These are phyloP conservation scores for Anguilla rostrata DNA, from an alignment of 2,113 vertebrate species.

Conservation along the genomic window DNA sequence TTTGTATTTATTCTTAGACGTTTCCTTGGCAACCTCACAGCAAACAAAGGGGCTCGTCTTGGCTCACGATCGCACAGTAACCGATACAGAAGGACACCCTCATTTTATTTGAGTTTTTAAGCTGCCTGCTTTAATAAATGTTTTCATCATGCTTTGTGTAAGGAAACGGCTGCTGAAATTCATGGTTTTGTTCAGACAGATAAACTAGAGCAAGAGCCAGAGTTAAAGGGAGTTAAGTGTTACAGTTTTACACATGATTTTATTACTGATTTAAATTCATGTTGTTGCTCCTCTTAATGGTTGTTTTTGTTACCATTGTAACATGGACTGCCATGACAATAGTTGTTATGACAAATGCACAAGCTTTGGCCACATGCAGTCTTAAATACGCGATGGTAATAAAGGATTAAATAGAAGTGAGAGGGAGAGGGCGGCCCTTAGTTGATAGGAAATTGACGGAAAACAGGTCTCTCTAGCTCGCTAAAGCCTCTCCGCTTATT, in stretches of 20 bases:
- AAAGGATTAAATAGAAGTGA: too few species aligned
- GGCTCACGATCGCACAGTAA: slow-evolving; percentile 28
- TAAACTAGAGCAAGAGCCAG: not conserved
- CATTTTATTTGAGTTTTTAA: slow-evolving; percentile 51
- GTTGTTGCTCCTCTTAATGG: too few species aligned
- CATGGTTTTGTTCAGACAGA: slow-evolving; percentile 37
- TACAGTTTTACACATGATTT: too few species aligned
- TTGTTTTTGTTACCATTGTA: too few species aligned
- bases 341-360: too few species aligned
- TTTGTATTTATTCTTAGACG: slow-evolving; percentile 55
- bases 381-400: too few species aligned
- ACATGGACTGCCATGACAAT: too few species aligned
- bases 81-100: slow-evolving; percentile 38
- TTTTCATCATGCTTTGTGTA: not conserved
- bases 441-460: slow-evolving; percentile 38
- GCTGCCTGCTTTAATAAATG: slow-evolving; percentile 28
- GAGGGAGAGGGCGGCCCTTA: not conserved
- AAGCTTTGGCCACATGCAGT: too few species aligned
- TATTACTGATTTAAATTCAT: too few species aligned
- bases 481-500: slow-evolving; percentile 48
- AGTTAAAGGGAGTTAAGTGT: too few species aligned
- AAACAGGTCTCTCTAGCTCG: slow-evolving; percentile 47
- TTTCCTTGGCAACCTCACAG: slow-evolving; percentile 56
- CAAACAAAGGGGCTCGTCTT: slow-evolving; percentile 49
- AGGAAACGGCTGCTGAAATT: slow-evolving; percentile 20